Base-by-base conservation (phyloP, 1,140 invertebrate species). In the Bombus sibiricus region DNA sequence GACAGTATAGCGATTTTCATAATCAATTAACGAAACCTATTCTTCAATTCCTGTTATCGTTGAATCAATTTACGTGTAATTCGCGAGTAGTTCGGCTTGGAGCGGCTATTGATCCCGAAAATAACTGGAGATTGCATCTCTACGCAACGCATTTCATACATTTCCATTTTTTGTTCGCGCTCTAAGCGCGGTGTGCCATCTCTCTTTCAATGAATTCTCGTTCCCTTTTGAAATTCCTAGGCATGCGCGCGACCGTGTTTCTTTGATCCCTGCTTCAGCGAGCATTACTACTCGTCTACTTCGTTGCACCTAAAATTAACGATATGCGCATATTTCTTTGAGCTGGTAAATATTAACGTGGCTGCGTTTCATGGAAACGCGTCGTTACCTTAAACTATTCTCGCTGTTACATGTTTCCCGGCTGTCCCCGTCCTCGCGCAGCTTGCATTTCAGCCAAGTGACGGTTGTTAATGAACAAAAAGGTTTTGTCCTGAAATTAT, bases 191-290 rank as follows among this genome's bases (percentile, higher is more conserved):
- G n/a, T 39, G 28, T 57, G 75, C 39, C 47, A n/a, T 78, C 68
- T 66, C 59, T 68, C 34, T 81, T 73, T 68, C 78, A 85, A 85
- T 75, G 83, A 81, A 85, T 74, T 25, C 43, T 57, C 59, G 34
- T 85, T 74, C 59, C 59, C 62, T 85, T 85, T 85, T 66, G 37
- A 85, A 85, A 74, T 85, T 68, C 43, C 69, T 72, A 62, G 43
- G 77, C 76, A 85, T 72, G 76, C 47, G 83, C 53, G 34, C 3
- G 25, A 39, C 41, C 71, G 37, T 37, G 71, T 74, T 81, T 81
- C 83, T 85, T 85, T 85, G 83, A 85, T 81, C 83, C 83, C n/a
- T 43, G 83, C 69, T 75, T 85, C 78, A 74, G 59, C 71, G 83
- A 81, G 69, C 83, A 85, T 81, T 75, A 75, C 78, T 74, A 68